Base-by-base conservation (phyloP, 2,113 vertebrate genomes). In the Dissostichus mawsoni region DNA sequence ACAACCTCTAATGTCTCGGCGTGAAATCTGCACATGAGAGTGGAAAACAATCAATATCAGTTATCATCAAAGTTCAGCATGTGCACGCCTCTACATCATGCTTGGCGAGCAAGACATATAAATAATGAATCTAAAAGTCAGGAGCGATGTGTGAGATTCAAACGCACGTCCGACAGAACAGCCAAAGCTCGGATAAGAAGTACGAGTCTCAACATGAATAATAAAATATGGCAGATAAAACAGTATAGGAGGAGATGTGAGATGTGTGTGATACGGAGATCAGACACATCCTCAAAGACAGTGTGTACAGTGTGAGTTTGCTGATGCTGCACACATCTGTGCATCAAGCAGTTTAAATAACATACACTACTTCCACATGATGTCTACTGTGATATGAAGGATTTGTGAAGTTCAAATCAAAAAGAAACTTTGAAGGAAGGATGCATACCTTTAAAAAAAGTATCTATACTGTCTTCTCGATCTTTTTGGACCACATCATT, bases 21-120 rank as follows among this genome's bases (percentile, higher is more conserved):
- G 14, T 9, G n/a, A 61, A 6, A 62, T 11, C 66, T 77, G 62
- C 45, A 73, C 29, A 18, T 29, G 5, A 68, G 48, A 25, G 59
- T 12, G 17, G 51, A 63, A 70, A 77, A 63, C 57, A 78, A 50
- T 78, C 51, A 58, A 10, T 47, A 73, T 87, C 72, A 87, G 68
- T 23, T 1, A 23, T 47, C 75, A 23, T 69, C 51, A 52, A 65
- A 78, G 50, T 53, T 0, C 33, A 36, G 69, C 3, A 25, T 10
- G 50, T 20, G 47, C 52, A 36, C 50, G 16, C n/a, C 13, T 59
- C 16, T 0, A 18, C 61, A 44, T n/a, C 0, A 10, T n/a, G 65
- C 25, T 45, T 44, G 36, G 47, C 48, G n/a, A 59, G 72, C 8
- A 69, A 55, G 17, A 57, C 14, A 3, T 7, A 11, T 25, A 18